phyloP scores from a whole-genome alignment of 1,140 invertebrate species.

The Drosophila pectinifera region DNA sequence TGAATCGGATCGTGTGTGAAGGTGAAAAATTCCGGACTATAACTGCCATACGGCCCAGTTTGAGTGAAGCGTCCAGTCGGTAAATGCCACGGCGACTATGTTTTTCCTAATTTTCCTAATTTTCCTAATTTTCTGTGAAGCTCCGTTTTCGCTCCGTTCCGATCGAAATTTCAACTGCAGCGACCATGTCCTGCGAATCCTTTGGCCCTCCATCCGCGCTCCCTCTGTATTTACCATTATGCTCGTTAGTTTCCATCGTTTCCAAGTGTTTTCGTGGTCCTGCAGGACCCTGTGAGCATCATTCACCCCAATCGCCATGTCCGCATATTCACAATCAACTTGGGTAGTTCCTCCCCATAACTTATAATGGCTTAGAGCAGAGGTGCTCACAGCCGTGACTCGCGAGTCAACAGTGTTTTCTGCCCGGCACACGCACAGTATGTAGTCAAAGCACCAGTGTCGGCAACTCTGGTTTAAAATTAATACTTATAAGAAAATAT shows the following conservation, averaged over 20 bases:
- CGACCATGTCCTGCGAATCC: not conserved
- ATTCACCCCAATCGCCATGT: slow-evolving; percentile 5
- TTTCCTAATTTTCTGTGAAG: not conserved
- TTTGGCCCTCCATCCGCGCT: not conserved
- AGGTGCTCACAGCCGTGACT: too few relatives aligned
- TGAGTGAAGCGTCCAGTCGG: slow-evolving; percentile 3
- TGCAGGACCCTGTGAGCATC: slow-evolving; percentile 15
- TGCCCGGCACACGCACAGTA: too few relatives aligned
- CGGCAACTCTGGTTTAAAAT: too few relatives aligned
- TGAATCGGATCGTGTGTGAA: slow-evolving; percentile 55
- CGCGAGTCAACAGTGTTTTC: too few relatives aligned
- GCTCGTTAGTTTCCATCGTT: slow-evolving; percentile 19
- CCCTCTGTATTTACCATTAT: not conserved
- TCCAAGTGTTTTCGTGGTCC: slow-evolving; percentile 5
- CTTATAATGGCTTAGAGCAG: too few relatives aligned
- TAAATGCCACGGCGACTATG: slow-evolving; percentile 31
- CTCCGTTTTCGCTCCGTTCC: slow-evolving; percentile 1
- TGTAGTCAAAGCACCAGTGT: too few relatives aligned
- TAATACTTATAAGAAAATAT: not conserved
- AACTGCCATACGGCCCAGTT: slow-evolving; percentile 35
- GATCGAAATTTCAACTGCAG: slow-evolving; percentile 12
- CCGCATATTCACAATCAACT: slow-evolving; percentile 7
- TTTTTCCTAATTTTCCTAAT: not conserved
- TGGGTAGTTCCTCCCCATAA: not conserved
- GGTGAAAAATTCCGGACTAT: slow-evolving; percentile 62